A percentile compares a stretch with the other conserved stretches of the same genome.
Conservation (phyloP, 2,113 vertebrate species). For the Platichthys stellatus region DNA sequence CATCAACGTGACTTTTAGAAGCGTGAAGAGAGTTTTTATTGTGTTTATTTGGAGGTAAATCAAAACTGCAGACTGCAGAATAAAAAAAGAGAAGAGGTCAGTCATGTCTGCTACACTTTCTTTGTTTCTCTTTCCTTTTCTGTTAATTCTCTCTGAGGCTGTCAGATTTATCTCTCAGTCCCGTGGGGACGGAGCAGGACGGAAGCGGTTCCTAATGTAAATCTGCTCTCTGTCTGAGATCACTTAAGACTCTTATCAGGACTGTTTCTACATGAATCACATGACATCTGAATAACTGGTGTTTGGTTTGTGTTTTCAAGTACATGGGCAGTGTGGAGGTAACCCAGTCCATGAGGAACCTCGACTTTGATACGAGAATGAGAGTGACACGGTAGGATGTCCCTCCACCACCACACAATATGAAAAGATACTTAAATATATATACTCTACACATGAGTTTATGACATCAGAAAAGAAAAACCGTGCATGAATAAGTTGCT, state of each 20-base stretch:
- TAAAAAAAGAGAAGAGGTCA: background rate
- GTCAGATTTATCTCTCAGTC: background rate
- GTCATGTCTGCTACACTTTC: background rate
- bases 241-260: background rate
- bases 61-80: background rate
- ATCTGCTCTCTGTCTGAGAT: background rate
- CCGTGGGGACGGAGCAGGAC: background rate
- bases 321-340: constrained; percentile 93
- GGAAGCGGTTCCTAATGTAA: background rate
- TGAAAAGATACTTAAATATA: too few species aligned
- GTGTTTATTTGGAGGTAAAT: background rate
- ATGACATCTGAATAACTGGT: background rate
- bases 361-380: constrained; percentile 91
- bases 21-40: background rate
- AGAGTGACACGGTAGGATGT: constrained; percentile 91
- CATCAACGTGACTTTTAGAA: background rate
- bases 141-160: background rate
- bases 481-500: too few species aligned
- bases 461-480: too few species aligned
- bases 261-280: background rate
- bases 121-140: background rate
- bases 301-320: constrained; percentile 75
- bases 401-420: background rate
- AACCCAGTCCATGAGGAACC: constrained; percentile 92
- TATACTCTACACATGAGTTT: background rate